Conservation (phyloP, 1,140 invertebrate species). For the Coenobita brevimanus region DNA sequence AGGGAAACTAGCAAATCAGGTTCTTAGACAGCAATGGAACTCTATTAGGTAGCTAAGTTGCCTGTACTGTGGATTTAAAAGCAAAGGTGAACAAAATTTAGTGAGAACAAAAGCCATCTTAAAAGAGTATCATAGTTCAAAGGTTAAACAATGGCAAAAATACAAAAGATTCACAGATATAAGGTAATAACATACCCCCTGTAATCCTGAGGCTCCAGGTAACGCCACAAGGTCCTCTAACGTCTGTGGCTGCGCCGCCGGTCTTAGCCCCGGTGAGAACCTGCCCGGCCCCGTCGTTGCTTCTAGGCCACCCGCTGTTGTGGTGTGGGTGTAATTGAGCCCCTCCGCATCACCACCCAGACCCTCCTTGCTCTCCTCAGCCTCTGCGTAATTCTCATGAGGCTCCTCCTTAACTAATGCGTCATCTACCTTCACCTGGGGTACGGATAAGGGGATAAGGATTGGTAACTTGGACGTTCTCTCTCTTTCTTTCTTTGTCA, state of each 20-base stretch:
- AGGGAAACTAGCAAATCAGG: too few species aligned
- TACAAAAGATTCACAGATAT: too few species aligned
- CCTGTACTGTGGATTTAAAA: too few species aligned
- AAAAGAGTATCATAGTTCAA: too few species aligned
- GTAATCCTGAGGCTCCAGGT: slow-evolving; percentile 64
- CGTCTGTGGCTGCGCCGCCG: slow-evolving; percentile 58
- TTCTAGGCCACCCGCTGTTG: slow-evolving; percentile 28
- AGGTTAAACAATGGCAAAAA: too few species aligned
- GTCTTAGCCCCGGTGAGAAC: slow-evolving; percentile 20
- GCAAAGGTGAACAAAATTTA: too few species aligned
- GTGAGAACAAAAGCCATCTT: too few species aligned
- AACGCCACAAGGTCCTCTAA: slow-evolving; percentile 67
- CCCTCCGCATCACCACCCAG: slow-evolving; percentile 43
- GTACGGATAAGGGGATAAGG: not conserved
- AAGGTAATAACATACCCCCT: slow-evolving; percentile 69
- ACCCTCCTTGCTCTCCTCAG: slow-evolving; percentile 61
- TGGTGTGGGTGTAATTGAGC: slow-evolving; percentile 36
- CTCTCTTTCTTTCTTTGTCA: too few species aligned
- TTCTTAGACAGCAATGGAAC: too few species aligned
- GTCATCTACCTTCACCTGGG: slow-evolving; percentile 47
- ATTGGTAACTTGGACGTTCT: not conserved
- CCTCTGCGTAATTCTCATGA: slow-evolving; percentile 53
- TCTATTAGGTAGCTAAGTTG: too few species aligned
- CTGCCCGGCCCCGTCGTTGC: not conserved
- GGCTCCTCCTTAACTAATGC: slow-evolving; percentile 52